phyloP scores from a whole-genome alignment of 2,888 invertebrate species.

The Ptilodon capucinus region DNA sequence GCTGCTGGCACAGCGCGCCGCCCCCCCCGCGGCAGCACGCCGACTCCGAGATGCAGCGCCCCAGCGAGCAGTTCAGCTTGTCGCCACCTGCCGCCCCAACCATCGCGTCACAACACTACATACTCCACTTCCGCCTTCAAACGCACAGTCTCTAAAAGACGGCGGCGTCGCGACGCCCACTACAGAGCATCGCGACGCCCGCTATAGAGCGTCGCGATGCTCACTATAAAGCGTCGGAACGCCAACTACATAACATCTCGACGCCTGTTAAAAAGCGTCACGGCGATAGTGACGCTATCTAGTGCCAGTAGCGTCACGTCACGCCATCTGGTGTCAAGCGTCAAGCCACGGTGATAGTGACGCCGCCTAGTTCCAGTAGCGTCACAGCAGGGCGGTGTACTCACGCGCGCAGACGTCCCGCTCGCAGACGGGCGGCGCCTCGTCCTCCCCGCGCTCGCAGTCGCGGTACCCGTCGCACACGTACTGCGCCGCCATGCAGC shows the following conservation, averaged over 20 bases:
- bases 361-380: background rate
- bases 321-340: no score
- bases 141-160: no score
- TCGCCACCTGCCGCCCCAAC: constrained; percentile 25
- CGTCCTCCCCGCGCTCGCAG: constrained; percentile 64
- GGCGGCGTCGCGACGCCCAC: no score
- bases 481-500: constrained; percentile 67
- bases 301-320: no score
- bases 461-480: constrained; percentile 71
- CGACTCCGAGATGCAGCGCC: constrained; percentile 78
- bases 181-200: no score
- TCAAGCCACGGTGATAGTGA: no score
- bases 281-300: no score
- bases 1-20: constrained; percentile 57
- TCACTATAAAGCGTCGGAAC: no score
- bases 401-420: constrained; percentile 54
- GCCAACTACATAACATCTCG: no score
- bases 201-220: no score
- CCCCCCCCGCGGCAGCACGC: constrained; percentile 75
- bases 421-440: constrained; percentile 52
- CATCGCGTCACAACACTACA: background rate
- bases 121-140: background rate
- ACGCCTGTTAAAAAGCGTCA: no score
- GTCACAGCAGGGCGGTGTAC: constrained; percentile 21
- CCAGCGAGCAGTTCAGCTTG: constrained; percentile 77